phyloP scores from a whole-genome alignment of 2,888 invertebrate species.

The Brachyptera putata region DNA sequence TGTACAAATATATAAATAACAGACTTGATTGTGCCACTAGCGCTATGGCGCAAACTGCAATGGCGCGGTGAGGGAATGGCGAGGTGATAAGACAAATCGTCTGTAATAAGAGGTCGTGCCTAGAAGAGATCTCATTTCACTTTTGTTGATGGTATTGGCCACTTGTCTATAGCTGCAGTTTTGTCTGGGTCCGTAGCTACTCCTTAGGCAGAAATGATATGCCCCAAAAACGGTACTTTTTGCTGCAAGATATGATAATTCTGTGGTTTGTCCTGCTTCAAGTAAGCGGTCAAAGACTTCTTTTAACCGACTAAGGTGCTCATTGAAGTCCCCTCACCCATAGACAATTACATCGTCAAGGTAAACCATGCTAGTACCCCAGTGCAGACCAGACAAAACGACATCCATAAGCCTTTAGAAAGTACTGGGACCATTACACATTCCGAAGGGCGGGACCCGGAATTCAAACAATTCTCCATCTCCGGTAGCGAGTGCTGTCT shows the following conservation, averaged over 20 bases:
- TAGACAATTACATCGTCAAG: too few relatives aligned
- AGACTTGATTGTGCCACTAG: too few relatives aligned
- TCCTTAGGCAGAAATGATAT: constrained; percentile 20
- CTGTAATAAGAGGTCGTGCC: constrained; percentile 18
- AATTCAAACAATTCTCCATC: constrained; percentile 38
- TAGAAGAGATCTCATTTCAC: constrained; percentile 4
- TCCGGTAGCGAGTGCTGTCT: constrained; percentile 39
- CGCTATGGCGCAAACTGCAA: too few relatives aligned
- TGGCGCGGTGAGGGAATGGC: too few relatives aligned
- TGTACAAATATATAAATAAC: too few relatives aligned
- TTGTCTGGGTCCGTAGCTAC: constrained; percentile 26
- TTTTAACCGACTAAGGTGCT: too few relatives aligned
- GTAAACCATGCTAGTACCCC: too few relatives aligned
- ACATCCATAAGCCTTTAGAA: constrained; percentile 36
- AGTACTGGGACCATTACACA: constrained; percentile 33
- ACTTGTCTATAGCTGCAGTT: constrained; percentile 9
- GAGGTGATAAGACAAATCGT: constrained; percentile 24
- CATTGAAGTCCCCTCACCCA: too few relatives aligned
- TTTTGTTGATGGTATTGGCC: not conserved
- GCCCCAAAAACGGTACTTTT: constrained; percentile 25
- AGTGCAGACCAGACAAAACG: too few relatives aligned
- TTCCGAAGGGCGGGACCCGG: constrained; percentile 49
- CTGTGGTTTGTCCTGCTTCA: constrained; percentile 25
- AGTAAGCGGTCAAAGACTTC: too few relatives aligned
- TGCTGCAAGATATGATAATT: constrained; percentile 17